phyloP scores from a whole-genome alignment of 2,113 vertebrate species.

The Petromus typicus region DNA sequence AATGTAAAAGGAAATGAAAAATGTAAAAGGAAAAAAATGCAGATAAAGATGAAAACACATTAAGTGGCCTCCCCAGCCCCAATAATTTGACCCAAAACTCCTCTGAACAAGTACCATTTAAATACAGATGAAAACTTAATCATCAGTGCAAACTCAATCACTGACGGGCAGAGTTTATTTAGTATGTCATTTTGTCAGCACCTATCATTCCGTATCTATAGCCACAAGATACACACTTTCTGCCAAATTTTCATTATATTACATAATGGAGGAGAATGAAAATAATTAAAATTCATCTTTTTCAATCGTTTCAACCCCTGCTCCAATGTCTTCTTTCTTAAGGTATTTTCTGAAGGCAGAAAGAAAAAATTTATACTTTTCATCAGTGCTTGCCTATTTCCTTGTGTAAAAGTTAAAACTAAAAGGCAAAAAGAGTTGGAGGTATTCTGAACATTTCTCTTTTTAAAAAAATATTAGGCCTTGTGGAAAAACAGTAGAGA shows the following conservation, averaged over 20 bases:
- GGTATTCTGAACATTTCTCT: not conserved
- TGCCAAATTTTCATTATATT: conserved; percentile 36
- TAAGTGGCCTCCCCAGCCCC: not conserved
- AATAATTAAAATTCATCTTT: conserved; percentile 57
- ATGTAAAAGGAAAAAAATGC: not conserved
- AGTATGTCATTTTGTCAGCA: not conserved
- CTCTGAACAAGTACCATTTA: conserved; percentile 24
- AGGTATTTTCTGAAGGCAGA: not conserved
- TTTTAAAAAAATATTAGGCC: not conserved
- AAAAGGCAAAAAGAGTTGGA: not conserved
- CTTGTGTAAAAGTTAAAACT: conserved; percentile 40
- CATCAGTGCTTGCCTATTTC: conserved; percentile 17
- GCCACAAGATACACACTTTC: conserved; percentile 31
- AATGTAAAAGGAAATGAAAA: not conserved
- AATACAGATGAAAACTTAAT: conserved; percentile 63
- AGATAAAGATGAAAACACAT: not conserved
- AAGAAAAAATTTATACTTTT: conserved; percentile 41
- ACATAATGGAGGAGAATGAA: not conserved
- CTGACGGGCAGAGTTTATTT: not conserved
- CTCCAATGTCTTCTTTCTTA: conserved; percentile 33
- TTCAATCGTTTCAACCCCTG: not conserved
- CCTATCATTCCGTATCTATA: not conserved
- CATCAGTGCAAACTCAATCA: conserved; percentile 33
- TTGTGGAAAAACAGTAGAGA: not conserved
- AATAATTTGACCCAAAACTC: conserved; percentile 9